Base-by-base conservation (phyloP, 2,113 vertebrate genomes). In the Grus americana region DNA sequence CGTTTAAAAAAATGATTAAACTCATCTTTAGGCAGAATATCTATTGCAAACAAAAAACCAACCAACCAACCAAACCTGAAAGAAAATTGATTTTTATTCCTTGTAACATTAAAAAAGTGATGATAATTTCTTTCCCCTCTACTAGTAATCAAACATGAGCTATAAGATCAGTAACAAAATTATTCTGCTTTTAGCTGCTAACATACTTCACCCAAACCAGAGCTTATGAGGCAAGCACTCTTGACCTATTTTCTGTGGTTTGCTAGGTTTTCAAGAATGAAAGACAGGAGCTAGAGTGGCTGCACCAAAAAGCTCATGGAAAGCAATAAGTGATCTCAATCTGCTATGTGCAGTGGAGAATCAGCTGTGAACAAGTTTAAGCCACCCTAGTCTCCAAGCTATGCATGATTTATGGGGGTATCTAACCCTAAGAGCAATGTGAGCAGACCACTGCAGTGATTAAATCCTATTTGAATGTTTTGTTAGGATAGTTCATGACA, bases 331-430 rank as follows among this genome's bases (percentile, higher is more conserved):
- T 75, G 89, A 85, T 97, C 80, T 73, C 21, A 62, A 26, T 94
- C 62, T 79, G 68, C 54, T 76, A 29, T 67, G 59, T 50, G 78
- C 70, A 61, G 73, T n/a, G 30, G 78, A 91, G 79, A 92, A 96
- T 93, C 94, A 91, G 78, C 95, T 91, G 86, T 89, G 94, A 94
- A 74, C 78, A 95, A 95, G 86, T 96, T 82, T 79, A 49, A 92
- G 83, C 38, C 78, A 73, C 58, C 74, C 70, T 62, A 3, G 88
- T 79, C 96, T 96, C 95, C 92, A 93, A 93, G 80, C 92, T 55
- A 95, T 97, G 87, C 94, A 96, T 97, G 96, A 97, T 97, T 97
- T 97, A 97, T 97, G 91, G 91, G n/a, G 89, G 70, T 87, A 92
- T 88, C 86, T 97, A 95, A 93, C 94, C 95, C 92, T 91, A 93